Base-by-base conservation (phyloP, 1,140 invertebrate genomes). In the Penaeus chinensis region DNA sequence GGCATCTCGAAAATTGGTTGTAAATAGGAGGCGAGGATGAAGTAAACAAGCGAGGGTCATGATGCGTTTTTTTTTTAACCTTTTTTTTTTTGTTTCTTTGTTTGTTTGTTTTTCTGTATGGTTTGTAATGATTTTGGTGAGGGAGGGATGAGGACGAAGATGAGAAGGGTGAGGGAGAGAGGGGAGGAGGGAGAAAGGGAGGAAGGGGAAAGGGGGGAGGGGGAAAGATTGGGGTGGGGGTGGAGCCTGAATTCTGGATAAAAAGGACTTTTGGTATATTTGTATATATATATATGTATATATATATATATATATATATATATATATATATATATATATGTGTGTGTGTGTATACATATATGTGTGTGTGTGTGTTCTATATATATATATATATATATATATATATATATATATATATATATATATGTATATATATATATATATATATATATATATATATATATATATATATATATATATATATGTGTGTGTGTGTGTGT, bases 401-500 rank as follows among this genome's bases (percentile, higher is more conserved):
- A n/a, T 69, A 22, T 69, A 69, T 69, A 69, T 69, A n/a, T 69
- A 69, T 69, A 69, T 69, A 69, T 69, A 69, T 69, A 69, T 69
- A 69, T 69, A 69, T 69, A 69, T 69, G 22, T 69, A 69, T 69
- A 69, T 69, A 69, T 69, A 69, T 69, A 69, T 69, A 19, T 69
- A 69, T 69, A 19, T 69, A 69, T 69, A 19, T 69, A 69, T 69
- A 19, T 69, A 69, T 69, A 19, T 69, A 69, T 69, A 19, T 69
- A 69, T 69, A 19, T 69, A 69, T 69, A 69, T 69, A 69, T 69
- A 69, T 19, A 69, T n/a, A 69, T 13, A 69, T 69, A 22, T 22
- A 69, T 69, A 69, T 22, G 22, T 69, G 22, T 22, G 7, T 66
- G 18, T 19, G 7, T 27, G 24, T 32, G 2, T 32, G 32, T 32